Percentiles rank a stretch among this genome's conserved stretches.
Conservation (phyloP, 2,113 vertebrate species). For the Sylvicapra grimmia region DNA sequence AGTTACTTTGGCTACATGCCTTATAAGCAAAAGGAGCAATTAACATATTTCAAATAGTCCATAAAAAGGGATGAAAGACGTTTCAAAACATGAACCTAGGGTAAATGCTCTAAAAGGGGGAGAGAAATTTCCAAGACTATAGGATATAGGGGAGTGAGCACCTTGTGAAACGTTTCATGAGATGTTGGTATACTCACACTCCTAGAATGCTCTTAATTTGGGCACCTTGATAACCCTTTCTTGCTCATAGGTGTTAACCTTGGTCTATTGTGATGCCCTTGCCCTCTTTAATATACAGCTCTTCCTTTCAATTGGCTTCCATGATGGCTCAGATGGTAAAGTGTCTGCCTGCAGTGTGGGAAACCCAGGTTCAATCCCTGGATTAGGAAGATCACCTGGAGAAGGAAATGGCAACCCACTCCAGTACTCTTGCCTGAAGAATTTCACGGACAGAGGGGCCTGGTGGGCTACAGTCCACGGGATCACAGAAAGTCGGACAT, state of each 20-base stretch:
- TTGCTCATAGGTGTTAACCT: neutral
- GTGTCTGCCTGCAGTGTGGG: neutral
- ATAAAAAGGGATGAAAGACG: neutral
- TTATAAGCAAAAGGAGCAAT: neutral
- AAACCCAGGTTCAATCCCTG: neutral
- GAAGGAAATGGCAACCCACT: neutral
- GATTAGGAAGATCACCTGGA: neutral
- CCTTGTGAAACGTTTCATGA: neutral
- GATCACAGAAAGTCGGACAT: neutral
- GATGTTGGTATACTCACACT: neutral
- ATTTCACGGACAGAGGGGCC: neutral
- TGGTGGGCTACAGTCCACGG: neutral
- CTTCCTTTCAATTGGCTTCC: neutral
- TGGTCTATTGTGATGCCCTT: neutral
- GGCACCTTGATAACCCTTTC: neutral
- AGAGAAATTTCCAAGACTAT: neutral
- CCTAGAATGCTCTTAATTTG: neutral
- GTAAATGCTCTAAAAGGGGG: neutral
- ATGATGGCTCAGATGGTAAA: neutral
- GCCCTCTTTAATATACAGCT: neutral
- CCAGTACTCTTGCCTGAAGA: neutral
- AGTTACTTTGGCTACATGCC: neutral
- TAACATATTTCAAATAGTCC: neutral
- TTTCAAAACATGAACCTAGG: neutral
- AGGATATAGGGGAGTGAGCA: neutral